A percentile compares a stretch with the other conserved stretches of the same genome.
phyloP scores from a whole-genome alignment of 2,888 invertebrate species.

The Ceramica pisi region DNA sequence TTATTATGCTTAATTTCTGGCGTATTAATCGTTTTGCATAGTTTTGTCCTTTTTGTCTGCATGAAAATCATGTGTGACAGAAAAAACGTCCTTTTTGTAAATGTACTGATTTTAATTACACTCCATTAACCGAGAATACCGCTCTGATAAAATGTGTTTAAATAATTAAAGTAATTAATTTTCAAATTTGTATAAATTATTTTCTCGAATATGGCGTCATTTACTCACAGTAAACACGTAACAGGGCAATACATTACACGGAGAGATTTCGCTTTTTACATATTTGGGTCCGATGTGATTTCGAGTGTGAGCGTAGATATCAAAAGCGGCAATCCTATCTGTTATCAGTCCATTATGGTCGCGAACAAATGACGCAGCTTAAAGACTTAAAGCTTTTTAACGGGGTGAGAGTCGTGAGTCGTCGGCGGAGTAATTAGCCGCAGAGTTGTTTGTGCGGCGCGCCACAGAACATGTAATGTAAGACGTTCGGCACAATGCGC shows the following conservation, averaged over 20 bases:
- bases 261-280: conserved; percentile 58
- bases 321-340: conserved; percentile 80
- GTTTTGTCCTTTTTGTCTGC: conserved; percentile 42
- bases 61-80: conserved; percentile 41
- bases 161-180: conserved; percentile 64
- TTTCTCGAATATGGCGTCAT: conserved; percentile 48
- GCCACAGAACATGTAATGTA: conserved; percentile 69
- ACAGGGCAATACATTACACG: conserved; percentile 48
- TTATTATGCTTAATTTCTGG: conserved; percentile 59
- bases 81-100: conserved; percentile 47
- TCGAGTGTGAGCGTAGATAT: conserved; percentile 69
- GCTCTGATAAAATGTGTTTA: conserved; percentile 53
- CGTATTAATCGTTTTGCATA: conserved; percentile 49
- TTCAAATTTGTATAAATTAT: conserved; percentile 54
- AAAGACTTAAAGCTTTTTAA: conserved; percentile 90
- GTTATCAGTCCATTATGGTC: conserved; percentile 89
- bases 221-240: conserved; percentile 48
- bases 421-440: conserved; percentile 86
- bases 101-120: conserved; percentile 60
- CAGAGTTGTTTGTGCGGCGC: conserved; percentile 79
- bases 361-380: conserved; percentile 87
- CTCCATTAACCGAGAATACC: conserved; percentile 49
- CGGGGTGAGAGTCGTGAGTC: conserved; percentile 87
- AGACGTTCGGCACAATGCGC: conserved; percentile 64
- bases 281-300: conserved; percentile 55